Conservation (phyloP, 1,140 invertebrate species). For the Sycophaga agraensis region DNA sequence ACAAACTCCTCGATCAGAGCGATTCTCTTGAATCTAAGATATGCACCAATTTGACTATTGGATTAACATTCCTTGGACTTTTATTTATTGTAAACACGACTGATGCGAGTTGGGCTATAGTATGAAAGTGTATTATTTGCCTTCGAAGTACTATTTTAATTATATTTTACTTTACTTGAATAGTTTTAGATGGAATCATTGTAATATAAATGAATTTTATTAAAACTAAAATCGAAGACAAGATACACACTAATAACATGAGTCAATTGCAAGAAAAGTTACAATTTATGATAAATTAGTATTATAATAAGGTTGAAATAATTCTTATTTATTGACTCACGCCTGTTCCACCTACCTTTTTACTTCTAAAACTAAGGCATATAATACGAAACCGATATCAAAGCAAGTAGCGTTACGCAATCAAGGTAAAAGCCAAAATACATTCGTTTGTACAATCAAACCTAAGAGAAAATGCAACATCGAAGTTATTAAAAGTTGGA, state of each 20-base stretch:
- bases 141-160: constrained; percentile 16
- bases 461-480: constrained; percentile 47
- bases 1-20: neutral
- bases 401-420: constrained; percentile 60
- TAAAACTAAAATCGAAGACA: constrained; percentile 19
- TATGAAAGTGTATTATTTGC: constrained; percentile 30
- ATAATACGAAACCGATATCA: constrained; percentile 56
- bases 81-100: constrained; percentile 28
- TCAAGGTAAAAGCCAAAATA: constrained; percentile 58
- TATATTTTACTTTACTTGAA: constrained; percentile 31
- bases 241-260: constrained; percentile 23
- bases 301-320: constrained; percentile 31
- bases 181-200: constrained; percentile 15
- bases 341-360: constrained; percentile 52
- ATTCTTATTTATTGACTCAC: constrained; percentile 47
- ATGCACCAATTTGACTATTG: neutral
- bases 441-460: constrained; percentile 54
- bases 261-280: constrained; percentile 24
- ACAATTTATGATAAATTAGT: neutral
- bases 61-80: constrained; percentile 12
- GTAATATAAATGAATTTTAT: neutral
- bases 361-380: constrained; percentile 57
- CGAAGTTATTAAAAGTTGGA: no score
- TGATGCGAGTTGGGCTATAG: constrained; percentile 42
- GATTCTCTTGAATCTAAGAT: constrained; percentile 11